Conservation (phyloP, 2,797 vertebrate species). For the Fratercula arctica region DNA sequence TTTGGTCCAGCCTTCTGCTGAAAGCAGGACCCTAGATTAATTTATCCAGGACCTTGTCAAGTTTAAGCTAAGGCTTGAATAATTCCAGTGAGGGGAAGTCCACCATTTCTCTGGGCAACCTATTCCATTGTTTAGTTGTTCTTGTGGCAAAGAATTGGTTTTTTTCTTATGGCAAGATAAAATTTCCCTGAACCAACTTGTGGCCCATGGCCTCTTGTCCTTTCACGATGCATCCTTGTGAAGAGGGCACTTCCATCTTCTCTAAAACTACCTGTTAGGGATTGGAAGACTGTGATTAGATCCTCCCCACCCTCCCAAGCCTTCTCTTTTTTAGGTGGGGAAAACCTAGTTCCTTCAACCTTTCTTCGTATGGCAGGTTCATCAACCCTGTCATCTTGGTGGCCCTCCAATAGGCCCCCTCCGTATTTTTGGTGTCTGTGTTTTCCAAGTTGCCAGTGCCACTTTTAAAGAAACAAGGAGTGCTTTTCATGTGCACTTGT, state of each 20-base stretch:
- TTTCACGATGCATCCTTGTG: background rate
- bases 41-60: background rate
- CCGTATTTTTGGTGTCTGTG: background rate
- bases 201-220: background rate
- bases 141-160: rapidly evolving
- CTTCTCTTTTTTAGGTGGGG: background rate
- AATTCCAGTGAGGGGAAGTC: background rate
- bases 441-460: background rate
- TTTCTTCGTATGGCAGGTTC: background rate
- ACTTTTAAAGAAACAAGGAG: background rate
- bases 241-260: background rate
- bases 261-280: background rate
- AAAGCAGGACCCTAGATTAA: background rate
- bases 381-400: background rate
- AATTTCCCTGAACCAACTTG: background rate
- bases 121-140: background rate
- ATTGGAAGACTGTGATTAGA: background rate
- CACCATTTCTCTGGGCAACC: background rate
- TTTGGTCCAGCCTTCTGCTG: background rate
- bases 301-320: background rate
- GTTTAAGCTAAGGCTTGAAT: background rate
- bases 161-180: background rate
- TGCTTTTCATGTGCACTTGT: background rate
- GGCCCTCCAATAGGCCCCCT: background rate
- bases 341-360: background rate